These are phyloP conservation scores for Xiphorhynchus elegans DNA, from an alignment of 2,113 vertebrate genomes.

Conservation along the genomic window DNA sequence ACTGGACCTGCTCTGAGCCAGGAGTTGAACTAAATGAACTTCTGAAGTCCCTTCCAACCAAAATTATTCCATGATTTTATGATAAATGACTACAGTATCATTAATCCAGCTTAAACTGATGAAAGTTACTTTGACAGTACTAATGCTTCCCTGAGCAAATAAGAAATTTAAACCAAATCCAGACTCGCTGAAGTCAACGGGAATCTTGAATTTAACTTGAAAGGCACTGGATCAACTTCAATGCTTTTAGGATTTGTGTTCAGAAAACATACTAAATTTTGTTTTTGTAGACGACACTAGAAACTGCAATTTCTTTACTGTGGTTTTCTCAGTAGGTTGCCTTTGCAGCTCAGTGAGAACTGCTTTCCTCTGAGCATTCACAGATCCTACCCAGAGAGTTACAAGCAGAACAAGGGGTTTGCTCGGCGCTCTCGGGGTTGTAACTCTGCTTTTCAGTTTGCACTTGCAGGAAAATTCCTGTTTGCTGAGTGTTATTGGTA, in stretches of 20 bases:
- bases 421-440: neutral
- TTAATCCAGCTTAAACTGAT: slow-evolving; percentile 15
- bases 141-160: neutral
- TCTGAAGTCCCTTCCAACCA: neutral
- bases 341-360: neutral
- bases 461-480: neutral
- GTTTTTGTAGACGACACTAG: neutral
- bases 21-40: neutral
- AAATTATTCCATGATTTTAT: slow-evolving; percentile 25
- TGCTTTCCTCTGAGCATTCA: neutral
- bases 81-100: neutral
- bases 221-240: neutral
- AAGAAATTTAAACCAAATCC: neutral
- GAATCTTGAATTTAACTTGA: neutral
- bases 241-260: neutral
- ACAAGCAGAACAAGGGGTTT: neutral
- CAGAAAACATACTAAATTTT: neutral
- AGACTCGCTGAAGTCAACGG: neutral
- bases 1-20: neutral
- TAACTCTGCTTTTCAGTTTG: neutral
- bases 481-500: neutral
- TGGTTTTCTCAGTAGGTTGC: neutral
- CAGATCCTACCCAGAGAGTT: neutral
- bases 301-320: neutral
- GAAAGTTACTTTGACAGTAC: slow-evolving; percentile 8